Conservation (phyloP, 2,888 invertebrate genomes). For the Pristionchus fissidentatus region DNA sequence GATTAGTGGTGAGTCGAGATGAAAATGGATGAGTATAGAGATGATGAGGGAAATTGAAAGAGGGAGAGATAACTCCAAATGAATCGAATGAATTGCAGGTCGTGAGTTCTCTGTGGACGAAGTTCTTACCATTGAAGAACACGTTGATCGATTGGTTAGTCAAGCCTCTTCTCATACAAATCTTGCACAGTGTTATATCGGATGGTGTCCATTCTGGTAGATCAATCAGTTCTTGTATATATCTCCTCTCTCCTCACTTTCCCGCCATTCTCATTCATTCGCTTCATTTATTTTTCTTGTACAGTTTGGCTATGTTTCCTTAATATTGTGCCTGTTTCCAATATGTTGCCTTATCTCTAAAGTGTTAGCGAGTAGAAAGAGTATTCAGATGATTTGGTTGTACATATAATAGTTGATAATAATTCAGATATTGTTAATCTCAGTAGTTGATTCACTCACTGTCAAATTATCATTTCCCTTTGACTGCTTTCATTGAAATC, state of each 20-base stretch:
- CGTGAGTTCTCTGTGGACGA: neutral
- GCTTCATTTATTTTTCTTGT: neutral
- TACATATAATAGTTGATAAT: neutral
- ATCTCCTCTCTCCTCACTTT: neutral
- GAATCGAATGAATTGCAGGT: neutral
- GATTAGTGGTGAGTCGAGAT: constrained; percentile 58
- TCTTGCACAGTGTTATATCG: constrained; percentile 83
- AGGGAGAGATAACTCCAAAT: too few species aligned
- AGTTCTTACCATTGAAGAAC: constrained; percentile 83
- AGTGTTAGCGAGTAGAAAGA: neutral
- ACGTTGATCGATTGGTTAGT: constrained; percentile 93
- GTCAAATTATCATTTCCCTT: too few species aligned
- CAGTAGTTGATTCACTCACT: too few species aligned
- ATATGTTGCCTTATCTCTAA: neutral
- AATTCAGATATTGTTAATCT: neutral
- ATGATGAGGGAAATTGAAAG: too few species aligned
- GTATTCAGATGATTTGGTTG: neutral
- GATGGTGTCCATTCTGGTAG: constrained; percentile 83
- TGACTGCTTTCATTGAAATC: too few species aligned
- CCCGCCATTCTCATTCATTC: neutral
- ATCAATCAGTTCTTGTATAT: neutral
- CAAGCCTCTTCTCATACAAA: constrained; percentile 98
- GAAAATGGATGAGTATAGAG: neutral
- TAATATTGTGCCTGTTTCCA: neutral
- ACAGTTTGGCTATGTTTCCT: neutral